Percentiles rank a stretch among this genome's conserved stretches.
phyloP scores from a whole-genome alignment of 1,140 invertebrate species.

The Meloidogyne floridensis region DNA sequence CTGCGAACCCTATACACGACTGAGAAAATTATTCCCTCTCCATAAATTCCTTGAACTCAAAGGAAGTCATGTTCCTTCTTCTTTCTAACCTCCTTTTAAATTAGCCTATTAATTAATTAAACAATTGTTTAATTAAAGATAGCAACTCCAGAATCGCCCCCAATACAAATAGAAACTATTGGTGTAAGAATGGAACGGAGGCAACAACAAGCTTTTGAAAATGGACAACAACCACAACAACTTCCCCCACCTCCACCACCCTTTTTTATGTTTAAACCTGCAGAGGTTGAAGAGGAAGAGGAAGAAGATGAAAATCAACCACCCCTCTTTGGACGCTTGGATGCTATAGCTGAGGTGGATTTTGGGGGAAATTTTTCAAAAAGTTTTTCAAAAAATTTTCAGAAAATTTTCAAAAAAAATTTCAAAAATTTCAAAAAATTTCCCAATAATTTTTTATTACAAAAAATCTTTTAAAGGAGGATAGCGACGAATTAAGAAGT shows the following conservation, averaged over 20 bases:
- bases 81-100: no score
- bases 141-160: conserved; percentile 20
- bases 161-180: conserved; percentile 29
- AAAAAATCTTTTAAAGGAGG: conserved; percentile 39
- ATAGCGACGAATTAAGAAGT: conserved; percentile 46
- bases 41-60: no score
- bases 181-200: conserved; percentile 19
- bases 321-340: conserved; percentile 3
- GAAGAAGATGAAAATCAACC: conserved; percentile 2
- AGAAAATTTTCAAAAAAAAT: no score
- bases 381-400: no score
- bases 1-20: no score
- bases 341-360: conserved; percentile 33
- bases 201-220: background rate
- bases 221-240: background rate
- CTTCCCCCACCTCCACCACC: background rate
- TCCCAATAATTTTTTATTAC: background rate
- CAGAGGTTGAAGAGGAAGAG: background rate
- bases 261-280: background rate
- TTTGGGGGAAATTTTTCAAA: background rate
- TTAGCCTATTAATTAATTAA: no score
- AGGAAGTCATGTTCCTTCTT: no score
- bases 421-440: no score
- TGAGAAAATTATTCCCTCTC: no score
- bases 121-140: no score